Conservation (phyloP, 2,888 invertebrate genomes). For the Caradrina kadenii region DNA sequence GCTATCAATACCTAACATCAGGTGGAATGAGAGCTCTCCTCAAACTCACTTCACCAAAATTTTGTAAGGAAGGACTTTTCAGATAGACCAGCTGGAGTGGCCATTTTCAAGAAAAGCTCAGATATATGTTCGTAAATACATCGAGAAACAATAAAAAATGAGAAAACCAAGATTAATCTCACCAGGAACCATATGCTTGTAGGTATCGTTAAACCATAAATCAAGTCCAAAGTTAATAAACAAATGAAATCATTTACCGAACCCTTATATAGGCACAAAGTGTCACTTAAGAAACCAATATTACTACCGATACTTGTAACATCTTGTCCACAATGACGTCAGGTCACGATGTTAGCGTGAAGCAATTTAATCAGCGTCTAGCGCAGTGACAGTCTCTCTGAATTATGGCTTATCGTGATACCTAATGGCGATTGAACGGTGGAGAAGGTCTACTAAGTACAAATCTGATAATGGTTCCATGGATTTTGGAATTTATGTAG, state of each 20-base stretch:
- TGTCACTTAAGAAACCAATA: slow-evolving; percentile 39
- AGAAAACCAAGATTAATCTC: slow-evolving; percentile 4
- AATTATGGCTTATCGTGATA: slow-evolving; percentile 67
- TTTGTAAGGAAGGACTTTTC: too few relatives aligned
- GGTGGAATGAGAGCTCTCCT: background rate
- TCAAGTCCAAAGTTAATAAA: slow-evolving; percentile 1
- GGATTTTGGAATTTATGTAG: too few relatives aligned
- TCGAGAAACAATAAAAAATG: background rate
- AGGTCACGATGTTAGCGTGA: slow-evolving; percentile 78
- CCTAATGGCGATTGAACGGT: background rate
- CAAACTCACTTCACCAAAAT: background rate
- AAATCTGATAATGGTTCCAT: too few relatives aligned
- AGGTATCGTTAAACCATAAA: background rate
- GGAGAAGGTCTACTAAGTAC: slow-evolving; percentile 9
- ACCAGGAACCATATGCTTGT: background rate
- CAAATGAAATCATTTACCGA: slow-evolving; percentile 30
- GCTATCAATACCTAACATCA: too few relatives aligned
- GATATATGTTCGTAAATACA: background rate
- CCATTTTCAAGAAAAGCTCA: background rate
- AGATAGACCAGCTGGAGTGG: background rate
- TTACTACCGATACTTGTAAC: slow-evolving; percentile 18
- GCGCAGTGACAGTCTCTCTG: slow-evolving; percentile 78
- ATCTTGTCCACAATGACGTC: slow-evolving; percentile 74
- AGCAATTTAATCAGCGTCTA: slow-evolving; percentile 79
- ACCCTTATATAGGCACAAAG: slow-evolving; percentile 31